A percentile compares a stretch with the other conserved stretches of the same genome.
These are phyloP conservation scores for Tympanoctomys barrerae DNA, from an alignment of 2,797 vertebrate species.

Conservation along the genomic window DNA sequence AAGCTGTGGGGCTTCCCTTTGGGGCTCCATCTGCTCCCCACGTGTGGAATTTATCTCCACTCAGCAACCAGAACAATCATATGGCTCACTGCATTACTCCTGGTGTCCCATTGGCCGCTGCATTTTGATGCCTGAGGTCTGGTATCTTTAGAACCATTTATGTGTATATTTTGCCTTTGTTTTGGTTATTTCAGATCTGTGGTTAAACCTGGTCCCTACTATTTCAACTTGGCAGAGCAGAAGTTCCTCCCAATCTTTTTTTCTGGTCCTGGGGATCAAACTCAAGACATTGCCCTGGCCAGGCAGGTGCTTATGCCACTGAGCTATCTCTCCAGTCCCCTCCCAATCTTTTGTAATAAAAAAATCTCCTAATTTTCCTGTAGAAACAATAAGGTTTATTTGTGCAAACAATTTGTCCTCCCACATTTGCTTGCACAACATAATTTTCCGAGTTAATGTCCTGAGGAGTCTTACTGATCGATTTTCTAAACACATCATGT, in stretches of 20 bases:
- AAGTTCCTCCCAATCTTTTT: not conserved
- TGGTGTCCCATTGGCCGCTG: not conserved
- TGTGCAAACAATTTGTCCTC: not conserved
- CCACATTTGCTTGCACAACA: constrained; percentile 11
- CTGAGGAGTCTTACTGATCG: constrained; percentile 21
- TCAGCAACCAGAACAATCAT: not conserved
- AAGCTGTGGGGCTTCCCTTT: not conserved
- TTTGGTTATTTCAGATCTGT: not conserved
- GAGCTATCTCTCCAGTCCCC: no score
- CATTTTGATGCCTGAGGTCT: not conserved
- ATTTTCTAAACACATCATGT: constrained; percentile 21
- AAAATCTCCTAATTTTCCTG: constrained; percentile 7
- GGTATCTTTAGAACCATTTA: not conserved
- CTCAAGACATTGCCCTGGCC: no score
- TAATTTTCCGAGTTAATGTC: constrained; percentile 47
- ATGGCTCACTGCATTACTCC: not conserved
- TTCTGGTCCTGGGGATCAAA: no score
- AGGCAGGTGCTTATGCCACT: no score
- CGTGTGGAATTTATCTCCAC: not conserved
- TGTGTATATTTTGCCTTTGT: constrained; percentile 9
- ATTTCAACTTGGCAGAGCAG: not conserved
- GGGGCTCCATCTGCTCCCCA: not conserved
- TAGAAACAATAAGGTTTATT: not conserved
- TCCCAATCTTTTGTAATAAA: not conserved
- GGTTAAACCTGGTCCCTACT: not conserved